phyloP scores from a whole-genome alignment of 1,140 invertebrate species.

The Ceratina japonica region DNA sequence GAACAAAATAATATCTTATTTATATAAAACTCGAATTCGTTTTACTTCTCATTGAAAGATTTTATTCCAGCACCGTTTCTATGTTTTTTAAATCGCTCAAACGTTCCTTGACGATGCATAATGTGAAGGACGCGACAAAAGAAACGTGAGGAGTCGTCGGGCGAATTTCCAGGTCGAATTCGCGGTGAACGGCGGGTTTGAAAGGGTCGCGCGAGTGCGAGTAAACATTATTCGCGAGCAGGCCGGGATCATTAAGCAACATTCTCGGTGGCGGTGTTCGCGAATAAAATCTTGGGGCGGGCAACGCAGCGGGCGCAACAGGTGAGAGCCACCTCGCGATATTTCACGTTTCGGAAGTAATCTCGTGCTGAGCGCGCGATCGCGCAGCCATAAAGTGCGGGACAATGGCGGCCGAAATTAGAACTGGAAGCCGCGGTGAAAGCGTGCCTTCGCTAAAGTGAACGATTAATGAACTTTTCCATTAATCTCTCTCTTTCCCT shows the following conservation, averaged over 20 bases:
- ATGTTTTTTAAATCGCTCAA: neutral
- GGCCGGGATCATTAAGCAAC: slow-evolving; percentile 30
- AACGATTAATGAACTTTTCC: slow-evolving; percentile 26
- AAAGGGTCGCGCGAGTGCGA: neutral
- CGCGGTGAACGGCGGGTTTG: neutral
- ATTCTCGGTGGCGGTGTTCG: slow-evolving; percentile 2
- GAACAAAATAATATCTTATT: too few relatives aligned
- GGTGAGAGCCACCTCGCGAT: slow-evolving; percentile 41
- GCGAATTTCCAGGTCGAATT: slow-evolving; percentile 3
- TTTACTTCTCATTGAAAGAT: too few relatives aligned
- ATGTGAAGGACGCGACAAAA: too few relatives aligned
- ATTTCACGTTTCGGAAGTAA: slow-evolving; percentile 49
- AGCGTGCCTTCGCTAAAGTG: slow-evolving; percentile 9
- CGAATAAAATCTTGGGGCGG: slow-evolving; percentile 40
- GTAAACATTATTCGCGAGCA: slow-evolving; percentile 15
- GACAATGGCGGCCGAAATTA: slow-evolving; percentile 43
- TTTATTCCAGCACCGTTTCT: too few relatives aligned
- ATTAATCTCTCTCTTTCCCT: neutral
- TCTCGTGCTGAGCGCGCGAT: slow-evolving; percentile 44
- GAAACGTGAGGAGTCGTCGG: neutral
- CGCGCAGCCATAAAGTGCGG: slow-evolving; percentile 26
- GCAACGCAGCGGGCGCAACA: slow-evolving; percentile 22
- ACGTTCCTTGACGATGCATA: neutral
- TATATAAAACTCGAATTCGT: too few relatives aligned
- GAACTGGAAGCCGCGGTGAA: slow-evolving; percentile 10